Evolutionary conservation across 2,888 invertebrate genomes (phyloP).

Genomic region (Protonemura montana): DNA sequence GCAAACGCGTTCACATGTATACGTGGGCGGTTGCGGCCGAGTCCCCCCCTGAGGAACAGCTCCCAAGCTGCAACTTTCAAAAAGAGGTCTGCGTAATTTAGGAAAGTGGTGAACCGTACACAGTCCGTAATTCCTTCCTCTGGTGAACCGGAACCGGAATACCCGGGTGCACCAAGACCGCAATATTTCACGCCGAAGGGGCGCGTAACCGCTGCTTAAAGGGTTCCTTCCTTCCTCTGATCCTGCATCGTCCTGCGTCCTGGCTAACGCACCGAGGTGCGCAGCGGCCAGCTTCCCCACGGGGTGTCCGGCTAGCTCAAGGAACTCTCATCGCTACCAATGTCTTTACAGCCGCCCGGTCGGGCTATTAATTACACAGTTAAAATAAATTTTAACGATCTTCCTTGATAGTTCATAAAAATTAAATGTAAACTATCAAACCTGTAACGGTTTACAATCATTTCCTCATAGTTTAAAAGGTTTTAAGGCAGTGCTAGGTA

Average conservation of each 20-base stretch:
- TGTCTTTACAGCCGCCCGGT: background rate
- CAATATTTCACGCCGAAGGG: slow-evolving; percentile 24
- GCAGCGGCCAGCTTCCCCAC: background rate
- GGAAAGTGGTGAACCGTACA: slow-evolving; percentile 20
- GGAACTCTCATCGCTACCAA: background rate
- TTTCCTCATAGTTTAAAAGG: background rate
- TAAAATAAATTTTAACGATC: background rate
- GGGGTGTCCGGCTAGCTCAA: background rate
- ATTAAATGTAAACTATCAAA: background rate
- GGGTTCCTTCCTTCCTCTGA: background rate
- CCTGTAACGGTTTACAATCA: background rate
- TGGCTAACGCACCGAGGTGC: background rate
- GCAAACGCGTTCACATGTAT: background rate
- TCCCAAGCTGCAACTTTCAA: slow-evolving; percentile 8
- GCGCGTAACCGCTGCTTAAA: slow-evolving; percentile 1
- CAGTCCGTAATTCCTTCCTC: slow-evolving; percentile 29
- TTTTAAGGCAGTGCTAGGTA: background rate
- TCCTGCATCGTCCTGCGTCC: background rate
- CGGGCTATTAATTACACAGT: background rate
- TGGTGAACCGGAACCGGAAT: slow-evolving; percentile 34
- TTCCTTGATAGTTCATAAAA: background rate
- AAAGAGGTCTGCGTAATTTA: slow-evolving; percentile 13
- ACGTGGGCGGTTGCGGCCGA: background rate
- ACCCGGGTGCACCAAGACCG: slow-evolving; percentile 17
- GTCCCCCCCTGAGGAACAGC: background rate